phyloP scores from a whole-genome alignment of 2,113 vertebrate genomes.

The Notothenia rossii region DNA sequence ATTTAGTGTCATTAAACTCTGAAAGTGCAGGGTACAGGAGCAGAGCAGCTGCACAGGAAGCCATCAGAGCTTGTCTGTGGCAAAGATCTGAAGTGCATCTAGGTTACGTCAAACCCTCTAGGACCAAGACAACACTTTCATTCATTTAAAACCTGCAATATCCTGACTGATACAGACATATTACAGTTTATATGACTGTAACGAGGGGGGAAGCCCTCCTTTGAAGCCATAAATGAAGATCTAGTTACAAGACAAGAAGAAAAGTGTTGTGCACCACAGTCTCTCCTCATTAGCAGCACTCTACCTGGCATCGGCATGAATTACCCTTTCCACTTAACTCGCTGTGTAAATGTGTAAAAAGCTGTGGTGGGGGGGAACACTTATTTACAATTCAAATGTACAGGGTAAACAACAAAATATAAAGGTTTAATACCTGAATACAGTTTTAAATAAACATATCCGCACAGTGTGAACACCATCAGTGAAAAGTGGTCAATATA shows the following conservation, averaged over 20 bases:
- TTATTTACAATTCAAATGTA: conserved; percentile 45
- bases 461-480: not conserved
- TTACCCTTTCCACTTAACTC: conserved; percentile 46
- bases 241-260: conserved; percentile 55
- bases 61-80: conserved; percentile 59
- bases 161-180: conserved; percentile 76
- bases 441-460: conserved; percentile 30
- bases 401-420: conserved; percentile 12
- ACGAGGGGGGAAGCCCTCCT: conserved; percentile 64
- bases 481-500: conserved; percentile 20
- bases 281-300: conserved; percentile 40
- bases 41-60: conserved; percentile 14
- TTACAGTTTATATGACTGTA: conserved; percentile 77
- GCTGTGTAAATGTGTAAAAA: conserved; percentile 30
- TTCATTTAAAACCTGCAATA: conserved; percentile 74
- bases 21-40: conserved; percentile 19
- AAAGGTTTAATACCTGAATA: conserved; percentile 5
- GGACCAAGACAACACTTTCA: conserved; percentile 71
- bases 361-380: conserved; percentile 13
- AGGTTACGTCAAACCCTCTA: conserved; percentile 68
- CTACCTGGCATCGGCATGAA: conserved; percentile 39
- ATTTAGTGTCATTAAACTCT: conserved; percentile 61
- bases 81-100: conserved; percentile 68
- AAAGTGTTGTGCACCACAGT: conserved; percentile 27
- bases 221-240: conserved; percentile 64